These are phyloP conservation scores for Caenorhabditis briggsae DNA, from an alignment of 1,140 invertebrate genomes.

Conservation along the genomic window DNA sequence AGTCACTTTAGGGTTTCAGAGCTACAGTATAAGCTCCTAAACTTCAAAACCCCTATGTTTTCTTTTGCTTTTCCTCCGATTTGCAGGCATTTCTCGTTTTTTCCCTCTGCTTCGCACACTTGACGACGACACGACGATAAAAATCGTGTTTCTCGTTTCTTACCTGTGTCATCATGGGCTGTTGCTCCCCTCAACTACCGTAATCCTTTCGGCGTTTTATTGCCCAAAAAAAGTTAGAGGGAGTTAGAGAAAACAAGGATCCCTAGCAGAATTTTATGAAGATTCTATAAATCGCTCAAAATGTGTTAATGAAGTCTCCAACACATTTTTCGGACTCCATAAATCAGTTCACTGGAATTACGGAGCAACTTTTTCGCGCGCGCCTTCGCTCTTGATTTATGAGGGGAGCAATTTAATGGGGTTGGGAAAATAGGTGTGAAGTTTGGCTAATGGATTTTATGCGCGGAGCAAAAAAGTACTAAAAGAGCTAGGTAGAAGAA, in stretches of 20 bases:
- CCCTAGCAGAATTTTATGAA: no score
- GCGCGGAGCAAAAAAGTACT: no score
- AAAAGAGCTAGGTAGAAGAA: no score
- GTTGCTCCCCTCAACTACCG: slow-evolving; percentile 29
- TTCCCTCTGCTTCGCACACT: slow-evolving; percentile 17
- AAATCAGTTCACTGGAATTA: slow-evolving; percentile 9
- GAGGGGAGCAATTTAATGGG: no score
- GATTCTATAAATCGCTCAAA: no score
- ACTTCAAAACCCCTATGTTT: neutral
- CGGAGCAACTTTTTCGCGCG: neutral
- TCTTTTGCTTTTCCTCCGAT: neutral
- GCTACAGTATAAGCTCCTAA: no score
- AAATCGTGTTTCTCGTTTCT: neutral
- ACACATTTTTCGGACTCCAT: neutral
- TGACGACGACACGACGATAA: slow-evolving; percentile 48
- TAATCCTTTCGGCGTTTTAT: neutral
- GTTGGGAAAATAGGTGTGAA: no score
- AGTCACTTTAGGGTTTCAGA: no score
- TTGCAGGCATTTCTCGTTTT: neutral
- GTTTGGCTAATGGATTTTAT: no score
- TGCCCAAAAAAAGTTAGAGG: neutral
- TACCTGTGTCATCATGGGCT: slow-evolving; percentile 25
- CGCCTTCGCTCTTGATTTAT: neutral
- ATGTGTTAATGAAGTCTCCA: no score
- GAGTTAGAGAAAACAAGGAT: no score